Conservation (phyloP, 1,140 invertebrate species). For the Anastatus disparis region DNA sequence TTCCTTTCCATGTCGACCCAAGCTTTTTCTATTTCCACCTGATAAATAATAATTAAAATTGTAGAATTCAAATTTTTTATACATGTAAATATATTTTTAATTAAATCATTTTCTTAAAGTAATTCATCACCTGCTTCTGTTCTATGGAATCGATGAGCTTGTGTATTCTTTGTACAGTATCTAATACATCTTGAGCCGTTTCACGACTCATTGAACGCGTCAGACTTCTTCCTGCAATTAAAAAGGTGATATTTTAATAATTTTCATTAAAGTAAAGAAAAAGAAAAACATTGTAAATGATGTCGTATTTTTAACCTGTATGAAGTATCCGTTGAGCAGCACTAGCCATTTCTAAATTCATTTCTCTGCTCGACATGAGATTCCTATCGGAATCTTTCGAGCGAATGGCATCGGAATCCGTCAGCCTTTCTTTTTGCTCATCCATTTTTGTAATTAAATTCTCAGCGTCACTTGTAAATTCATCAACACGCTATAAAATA, state of each 20-base stretch:
- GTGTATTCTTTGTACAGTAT: constrained; percentile 71
- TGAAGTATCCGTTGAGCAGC: constrained; percentile 51
- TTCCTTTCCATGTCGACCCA: constrained; percentile 72
- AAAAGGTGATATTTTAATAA: constrained; percentile 34
- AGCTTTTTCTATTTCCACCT: constrained; percentile 70
- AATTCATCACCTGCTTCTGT: constrained; percentile 66
- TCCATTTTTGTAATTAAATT: constrained; percentile 69
- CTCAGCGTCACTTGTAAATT: constrained; percentile 63
- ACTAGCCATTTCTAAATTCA: constrained; percentile 50
- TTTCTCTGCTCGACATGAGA: constrained; percentile 52
- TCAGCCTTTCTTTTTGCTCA: constrained; percentile 66
- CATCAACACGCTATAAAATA: not conserved
- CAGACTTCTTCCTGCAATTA: constrained; percentile 47
- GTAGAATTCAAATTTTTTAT: not conserved
- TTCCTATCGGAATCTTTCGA: constrained; percentile 52
- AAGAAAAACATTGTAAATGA: not conserved
- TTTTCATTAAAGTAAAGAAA: constrained; percentile 14
- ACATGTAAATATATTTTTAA: not conserved
- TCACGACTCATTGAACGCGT: constrained; percentile 54
- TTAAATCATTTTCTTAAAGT: not conserved
- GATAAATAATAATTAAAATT: too few relatives aligned
- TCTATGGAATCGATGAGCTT: constrained; percentile 70
- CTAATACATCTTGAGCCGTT: constrained; percentile 71
- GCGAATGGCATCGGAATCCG: constrained; percentile 45
- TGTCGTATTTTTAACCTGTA: constrained; percentile 52